These are phyloP conservation scores for Heteromurus nitidus DNA, from an alignment of 2,888 invertebrate species.

Conservation along the genomic window DNA sequence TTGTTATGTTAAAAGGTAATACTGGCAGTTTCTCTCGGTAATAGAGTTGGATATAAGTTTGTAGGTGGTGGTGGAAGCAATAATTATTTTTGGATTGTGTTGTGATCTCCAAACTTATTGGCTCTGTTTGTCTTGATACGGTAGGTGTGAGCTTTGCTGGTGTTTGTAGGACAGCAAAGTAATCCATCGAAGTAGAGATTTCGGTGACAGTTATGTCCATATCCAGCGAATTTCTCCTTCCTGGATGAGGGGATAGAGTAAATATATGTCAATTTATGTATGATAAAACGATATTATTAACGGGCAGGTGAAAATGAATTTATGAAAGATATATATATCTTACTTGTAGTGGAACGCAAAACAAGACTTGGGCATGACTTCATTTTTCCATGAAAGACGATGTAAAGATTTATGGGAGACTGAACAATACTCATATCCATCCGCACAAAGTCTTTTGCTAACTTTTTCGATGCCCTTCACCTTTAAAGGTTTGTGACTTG, in stretches of 20 bases:
- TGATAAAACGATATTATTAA: too few relatives aligned
- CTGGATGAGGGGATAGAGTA: slow-evolving; percentile 30
- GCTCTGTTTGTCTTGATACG: slow-evolving; percentile 24
- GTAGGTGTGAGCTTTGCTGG: slow-evolving; percentile 37
- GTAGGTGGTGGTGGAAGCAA: neutral
- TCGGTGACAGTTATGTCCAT: slow-evolving; percentile 68
- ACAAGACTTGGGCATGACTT: slow-evolving; percentile 69
- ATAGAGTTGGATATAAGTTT: neutral
- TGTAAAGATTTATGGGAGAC: slow-evolving; percentile 66
- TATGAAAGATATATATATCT: slow-evolving; percentile 18
- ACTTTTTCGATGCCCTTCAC: slow-evolving; percentile 62
- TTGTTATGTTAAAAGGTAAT: neutral
- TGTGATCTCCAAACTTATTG: too few relatives aligned
- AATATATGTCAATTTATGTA: too few relatives aligned
- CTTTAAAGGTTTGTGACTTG: slow-evolving; percentile 68
- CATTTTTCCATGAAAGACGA: slow-evolving; percentile 69
- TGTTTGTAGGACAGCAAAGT: slow-evolving; percentile 65
- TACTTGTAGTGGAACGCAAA: slow-evolving; percentile 70
- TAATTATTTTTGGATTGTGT: too few relatives aligned
- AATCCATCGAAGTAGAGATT: slow-evolving; percentile 71
- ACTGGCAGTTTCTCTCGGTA: neutral
- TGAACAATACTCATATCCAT: slow-evolving; percentile 68
- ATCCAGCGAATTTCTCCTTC: slow-evolving; percentile 71
- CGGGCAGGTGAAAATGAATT: neutral
- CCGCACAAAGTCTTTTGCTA: slow-evolving; percentile 65